Evolutionary conservation across 2,797 vertebrate species (phyloP).

Genomic region (Ambastaia sidthimunki): DNA sequence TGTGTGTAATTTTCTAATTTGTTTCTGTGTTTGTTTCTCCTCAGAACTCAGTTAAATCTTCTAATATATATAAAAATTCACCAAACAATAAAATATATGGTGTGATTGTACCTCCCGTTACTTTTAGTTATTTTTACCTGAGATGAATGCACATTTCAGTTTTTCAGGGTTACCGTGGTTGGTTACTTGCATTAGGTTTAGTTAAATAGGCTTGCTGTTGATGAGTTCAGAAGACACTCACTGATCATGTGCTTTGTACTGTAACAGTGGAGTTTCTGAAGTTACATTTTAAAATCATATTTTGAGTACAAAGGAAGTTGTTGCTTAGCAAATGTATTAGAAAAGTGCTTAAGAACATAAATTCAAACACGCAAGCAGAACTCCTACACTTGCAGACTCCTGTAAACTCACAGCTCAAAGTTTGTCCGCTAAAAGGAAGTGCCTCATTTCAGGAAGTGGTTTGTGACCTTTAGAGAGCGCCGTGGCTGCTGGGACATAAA

Average conservation of each 20-base stretch:
- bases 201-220: not conserved
- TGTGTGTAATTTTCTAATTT: too few species aligned
- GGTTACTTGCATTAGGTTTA: constrained; percentile 1
- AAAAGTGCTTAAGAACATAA: not conserved
- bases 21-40: too few species aligned
- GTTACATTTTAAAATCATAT: not conserved
- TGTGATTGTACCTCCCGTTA: too few species aligned
- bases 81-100: too few species aligned
- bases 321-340: not conserved
- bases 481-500: constrained; percentile 61
- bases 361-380: constrained; percentile 21
- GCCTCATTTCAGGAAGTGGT: constrained; percentile 77
- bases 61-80: too few species aligned
- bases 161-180: not conserved
- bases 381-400: constrained; percentile 46
- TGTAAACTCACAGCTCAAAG: constrained; percentile 44
- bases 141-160: not conserved
- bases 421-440: constrained; percentile 76
- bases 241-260: not conserved
- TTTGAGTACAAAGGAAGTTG: not conserved
- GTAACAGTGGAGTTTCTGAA: not conserved
- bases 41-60: too few species aligned
- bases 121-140: not conserved
- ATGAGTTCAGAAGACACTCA: not conserved
- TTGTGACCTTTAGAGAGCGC: constrained; percentile 76